Evolutionary conservation across 2,113 vertebrate genomes (phyloP).

Genomic region (Apodemus sylvaticus): DNA sequence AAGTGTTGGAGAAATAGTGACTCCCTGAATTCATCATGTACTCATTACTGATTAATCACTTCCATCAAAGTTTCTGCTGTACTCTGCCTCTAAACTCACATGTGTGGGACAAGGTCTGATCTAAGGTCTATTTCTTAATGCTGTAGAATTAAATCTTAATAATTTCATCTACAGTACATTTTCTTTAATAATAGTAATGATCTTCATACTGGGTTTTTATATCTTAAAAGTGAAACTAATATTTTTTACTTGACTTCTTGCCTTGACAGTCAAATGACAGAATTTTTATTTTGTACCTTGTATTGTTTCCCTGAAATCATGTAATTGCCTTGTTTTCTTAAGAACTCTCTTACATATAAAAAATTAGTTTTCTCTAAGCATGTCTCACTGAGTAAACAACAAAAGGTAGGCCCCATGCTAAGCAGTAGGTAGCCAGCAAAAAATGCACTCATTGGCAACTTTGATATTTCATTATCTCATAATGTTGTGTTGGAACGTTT

Average conservation of each 20-base stretch:
- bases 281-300: slow-evolving; percentile 14
- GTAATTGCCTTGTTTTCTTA: neutral
- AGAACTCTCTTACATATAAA: neutral
- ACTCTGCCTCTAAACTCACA: neutral
- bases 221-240: neutral
- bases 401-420: neutral
- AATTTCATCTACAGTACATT: neutral
- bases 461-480: neutral
- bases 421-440: neutral
- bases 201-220: neutral
- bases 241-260: neutral
- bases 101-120: neutral
- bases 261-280: neutral
- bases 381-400: neutral
- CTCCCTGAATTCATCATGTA: neutral
- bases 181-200: neutral
- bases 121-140: neutral
- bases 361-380: neutral
- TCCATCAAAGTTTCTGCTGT: neutral
- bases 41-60: neutral
- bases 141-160: neutral
- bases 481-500: neutral
- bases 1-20: neutral
- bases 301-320: neutral
- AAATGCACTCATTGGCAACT: neutral